These are phyloP conservation scores for Catocala fraxini DNA, from an alignment of 2,888 invertebrate species.

Conservation along the genomic window DNA sequence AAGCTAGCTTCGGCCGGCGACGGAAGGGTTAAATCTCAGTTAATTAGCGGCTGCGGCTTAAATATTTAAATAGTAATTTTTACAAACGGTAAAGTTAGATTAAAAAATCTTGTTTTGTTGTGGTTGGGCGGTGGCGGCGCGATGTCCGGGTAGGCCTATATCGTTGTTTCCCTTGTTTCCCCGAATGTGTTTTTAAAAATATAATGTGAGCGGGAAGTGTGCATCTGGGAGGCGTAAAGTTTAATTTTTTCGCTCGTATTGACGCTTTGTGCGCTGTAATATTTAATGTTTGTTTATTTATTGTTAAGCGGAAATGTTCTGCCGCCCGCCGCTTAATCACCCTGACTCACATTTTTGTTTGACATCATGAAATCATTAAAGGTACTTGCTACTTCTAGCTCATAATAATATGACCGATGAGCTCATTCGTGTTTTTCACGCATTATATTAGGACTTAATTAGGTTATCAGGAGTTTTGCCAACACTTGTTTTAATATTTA, in stretches of 20 bases:
- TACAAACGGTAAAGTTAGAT: slow-evolving; percentile 88
- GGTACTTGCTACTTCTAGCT: slow-evolving; percentile 26
- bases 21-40: slow-evolving; percentile 88
- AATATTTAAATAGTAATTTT: slow-evolving; percentile 88
- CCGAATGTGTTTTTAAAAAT: slow-evolving; percentile 84
- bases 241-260: slow-evolving; percentile 79
- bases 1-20: slow-evolving; percentile 82
- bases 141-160: slow-evolving; percentile 81
- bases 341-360: slow-evolving; percentile 69
- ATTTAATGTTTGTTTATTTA: slow-evolving; percentile 81
- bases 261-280: slow-evolving; percentile 74
- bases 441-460: not conserved
- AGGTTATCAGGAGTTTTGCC: not conserved
- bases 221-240: slow-evolving; percentile 81
- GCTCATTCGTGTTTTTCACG: slow-evolving; percentile 31
- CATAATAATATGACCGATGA: slow-evolving; percentile 41
- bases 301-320: slow-evolving; percentile 65
- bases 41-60: slow-evolving; percentile 83
- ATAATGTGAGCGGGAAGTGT: slow-evolving; percentile 75
- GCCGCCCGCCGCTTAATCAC: slow-evolving; percentile 41
- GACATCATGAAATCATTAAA: slow-evolving; percentile 65
- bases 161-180: slow-evolving; percentile 61
- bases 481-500: no score
- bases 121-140: slow-evolving; percentile 59
- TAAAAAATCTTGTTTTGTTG: slow-evolving; percentile 83